Conservation (phyloP, 1,140 invertebrate species). For the Drosophila bocqueti region DNA sequence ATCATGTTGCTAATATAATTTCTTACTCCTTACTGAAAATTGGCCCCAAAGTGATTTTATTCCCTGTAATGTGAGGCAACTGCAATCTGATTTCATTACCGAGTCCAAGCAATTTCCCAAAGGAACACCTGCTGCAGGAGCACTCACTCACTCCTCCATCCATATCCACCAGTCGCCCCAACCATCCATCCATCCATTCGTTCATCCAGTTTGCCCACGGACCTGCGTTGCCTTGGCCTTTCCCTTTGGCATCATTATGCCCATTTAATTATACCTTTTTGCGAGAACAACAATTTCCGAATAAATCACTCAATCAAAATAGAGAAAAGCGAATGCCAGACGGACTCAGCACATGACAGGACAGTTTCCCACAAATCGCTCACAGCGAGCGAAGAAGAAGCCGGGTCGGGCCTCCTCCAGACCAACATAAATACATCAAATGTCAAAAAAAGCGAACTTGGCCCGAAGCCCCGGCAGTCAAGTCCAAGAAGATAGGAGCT, state of each 20-base stretch:
- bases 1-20: slow-evolving; percentile 24
- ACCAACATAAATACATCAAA: slow-evolving; percentile 82
- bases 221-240: slow-evolving; percentile 51
- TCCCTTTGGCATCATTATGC: slow-evolving; percentile 79
- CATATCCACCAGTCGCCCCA: neutral
- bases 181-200: slow-evolving; percentile 3
- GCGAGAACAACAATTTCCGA: slow-evolving; percentile 76
- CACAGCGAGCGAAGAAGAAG: slow-evolving; percentile 55
- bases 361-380: slow-evolving; percentile 82
- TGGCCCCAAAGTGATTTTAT: slow-evolving; percentile 8
- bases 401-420: slow-evolving; percentile 26
- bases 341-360: slow-evolving; percentile 67
- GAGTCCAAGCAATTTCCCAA: slow-evolving; percentile 35
- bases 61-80: slow-evolving; percentile 23
- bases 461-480: slow-evolving; percentile 53
- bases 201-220: slow-evolving; percentile 1
- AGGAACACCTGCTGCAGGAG: slow-evolving; percentile 39
- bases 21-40: slow-evolving; percentile 3
- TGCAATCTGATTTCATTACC: slow-evolving; percentile 47
- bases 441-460: slow-evolving; percentile 80
- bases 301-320: slow-evolving; percentile 83
- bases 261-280: slow-evolving; percentile 82
- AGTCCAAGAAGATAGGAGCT: slow-evolving; percentile 27
- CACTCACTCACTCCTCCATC: slow-evolving; percentile 5
- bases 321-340: slow-evolving; percentile 59